These are phyloP conservation scores for Lophura nycthemera DNA, from an alignment of 2,113 vertebrate species.

Conservation along the genomic window DNA sequence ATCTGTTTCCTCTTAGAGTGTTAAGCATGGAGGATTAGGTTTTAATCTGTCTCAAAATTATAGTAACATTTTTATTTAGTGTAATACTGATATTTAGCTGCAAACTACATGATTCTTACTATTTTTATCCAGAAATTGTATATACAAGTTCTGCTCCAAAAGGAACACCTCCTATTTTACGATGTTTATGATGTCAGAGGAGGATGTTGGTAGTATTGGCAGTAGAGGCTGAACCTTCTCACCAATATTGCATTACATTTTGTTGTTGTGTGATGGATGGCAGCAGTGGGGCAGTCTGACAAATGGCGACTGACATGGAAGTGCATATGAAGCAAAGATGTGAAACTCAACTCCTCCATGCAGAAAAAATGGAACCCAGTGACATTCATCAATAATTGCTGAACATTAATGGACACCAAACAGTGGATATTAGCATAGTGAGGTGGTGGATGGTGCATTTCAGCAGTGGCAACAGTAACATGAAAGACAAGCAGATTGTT, in stretches of 20 bases:
- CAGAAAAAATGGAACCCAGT: background rate
- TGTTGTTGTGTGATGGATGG: background rate
- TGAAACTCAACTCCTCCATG: background rate
- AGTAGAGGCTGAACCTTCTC: background rate
- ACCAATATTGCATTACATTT: background rate
- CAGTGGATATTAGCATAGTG: background rate
- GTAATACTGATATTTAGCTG: background rate
- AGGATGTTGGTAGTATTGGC: background rate
- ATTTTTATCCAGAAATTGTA: background rate
- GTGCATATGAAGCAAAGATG: background rate
- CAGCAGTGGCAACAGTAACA: too few relatives aligned
- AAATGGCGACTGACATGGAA: background rate
- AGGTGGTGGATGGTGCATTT: background rate
- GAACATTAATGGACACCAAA: background rate
- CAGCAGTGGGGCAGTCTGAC: background rate
- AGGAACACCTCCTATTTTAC: background rate
- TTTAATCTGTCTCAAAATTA: background rate
- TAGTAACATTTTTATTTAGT: background rate
- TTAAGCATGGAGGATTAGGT: background rate
- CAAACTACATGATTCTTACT: background rate
- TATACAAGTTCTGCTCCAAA: background rate
- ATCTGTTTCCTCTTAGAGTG: background rate
- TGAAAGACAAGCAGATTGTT: background rate
- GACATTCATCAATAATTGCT: background rate
- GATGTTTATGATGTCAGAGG: background rate